Conservation (phyloP, 2,888 invertebrate species). For the Drosophila phalerata region DNA sequence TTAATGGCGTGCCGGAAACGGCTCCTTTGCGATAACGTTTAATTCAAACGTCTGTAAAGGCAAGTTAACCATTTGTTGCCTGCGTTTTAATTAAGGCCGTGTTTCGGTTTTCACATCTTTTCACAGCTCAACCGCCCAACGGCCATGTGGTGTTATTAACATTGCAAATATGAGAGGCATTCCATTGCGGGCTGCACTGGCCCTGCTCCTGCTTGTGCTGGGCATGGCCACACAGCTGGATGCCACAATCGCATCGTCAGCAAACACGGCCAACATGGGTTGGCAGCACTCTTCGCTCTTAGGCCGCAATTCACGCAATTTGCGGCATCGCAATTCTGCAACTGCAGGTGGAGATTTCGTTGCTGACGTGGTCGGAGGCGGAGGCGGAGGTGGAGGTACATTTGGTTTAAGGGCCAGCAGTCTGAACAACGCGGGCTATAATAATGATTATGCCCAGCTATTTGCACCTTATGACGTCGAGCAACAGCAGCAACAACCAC, state of each 20-base stretch:
- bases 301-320: slow-evolving; percentile 91
- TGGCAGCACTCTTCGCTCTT: slow-evolving; percentile 91
- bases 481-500: slow-evolving; percentile 39
- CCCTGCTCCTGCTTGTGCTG: slow-evolving; percentile 61
- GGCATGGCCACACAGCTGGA: slow-evolving; percentile 70
- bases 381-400: not conserved
- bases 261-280: slow-evolving; percentile 81
- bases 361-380: slow-evolving; percentile 18
- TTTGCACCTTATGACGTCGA: slow-evolving; percentile 43
- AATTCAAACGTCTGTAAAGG: slow-evolving; percentile 28
- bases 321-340: slow-evolving; percentile 52
- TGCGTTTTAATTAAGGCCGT: slow-evolving; percentile 63
- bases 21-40: slow-evolving; percentile 32
- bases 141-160: slow-evolving; percentile 57
- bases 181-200: slow-evolving; percentile 68
- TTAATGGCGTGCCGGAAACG: slow-evolving; percentile 24
- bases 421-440: slow-evolving; percentile 39
- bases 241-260: slow-evolving; percentile 31
- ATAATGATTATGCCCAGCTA: slow-evolving; percentile 58
- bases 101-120: slow-evolving; percentile 22
- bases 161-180: slow-evolving; percentile 77
- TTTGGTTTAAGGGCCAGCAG: slow-evolving; percentile 41
- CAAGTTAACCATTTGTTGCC: slow-evolving; percentile 20
- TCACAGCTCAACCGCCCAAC: slow-evolving; percentile 26
- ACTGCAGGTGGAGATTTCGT: slow-evolving; percentile 20